Base-by-base conservation (phyloP, 1,140 invertebrate species). In the Onthophagus taurus region DNA sequence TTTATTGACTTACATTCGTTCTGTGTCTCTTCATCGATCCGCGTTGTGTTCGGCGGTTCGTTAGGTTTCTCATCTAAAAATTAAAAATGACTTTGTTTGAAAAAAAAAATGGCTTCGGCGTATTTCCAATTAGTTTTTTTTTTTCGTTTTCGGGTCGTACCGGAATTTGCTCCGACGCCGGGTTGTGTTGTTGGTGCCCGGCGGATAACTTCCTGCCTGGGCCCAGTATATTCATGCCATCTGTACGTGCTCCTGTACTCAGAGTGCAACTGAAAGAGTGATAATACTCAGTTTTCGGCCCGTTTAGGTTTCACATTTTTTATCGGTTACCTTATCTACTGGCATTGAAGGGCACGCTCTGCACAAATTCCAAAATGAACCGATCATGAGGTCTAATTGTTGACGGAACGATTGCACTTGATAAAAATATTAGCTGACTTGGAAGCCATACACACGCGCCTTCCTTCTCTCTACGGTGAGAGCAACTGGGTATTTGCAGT, bases 341-440 rank as follows among this genome's bases (percentile, higher is more conserved):
- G 86, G 85, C 84, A 89, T 88, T 69, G 86, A 87, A 66, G 86
- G 87, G 72, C 87, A 90, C 72, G 86, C 85, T 72, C 86, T 82
- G 74, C 87, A 90, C 71, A 90, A 74, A 72, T 89, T 90, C 84
- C 85, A 89, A 75, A 90, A 89, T 76, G 86, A 89, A 71, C 86
- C 86, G 75, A 90, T 89, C 85, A 90, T 90, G 70, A 72, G 75
- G 70, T 64, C 64, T 45, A 47, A 26, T 47, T 13, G 33, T 50
- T 50, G 11, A 20, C 7, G 34, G 18, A 31, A 47, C 45, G 18
- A 31, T 24, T 34, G 36, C 26, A 46, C 19, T 35, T 37, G 29
- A 36, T 20, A 23, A 45, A 38, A 18, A 41, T 14, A 23, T 37
- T 20, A 37, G n/a, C n/a, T n/a, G 52, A 41, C 46, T 42, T 31